These are phyloP conservation scores for Triplophysa dalaica DNA, from an alignment of 2,113 vertebrate species.

Conservation along the genomic window DNA sequence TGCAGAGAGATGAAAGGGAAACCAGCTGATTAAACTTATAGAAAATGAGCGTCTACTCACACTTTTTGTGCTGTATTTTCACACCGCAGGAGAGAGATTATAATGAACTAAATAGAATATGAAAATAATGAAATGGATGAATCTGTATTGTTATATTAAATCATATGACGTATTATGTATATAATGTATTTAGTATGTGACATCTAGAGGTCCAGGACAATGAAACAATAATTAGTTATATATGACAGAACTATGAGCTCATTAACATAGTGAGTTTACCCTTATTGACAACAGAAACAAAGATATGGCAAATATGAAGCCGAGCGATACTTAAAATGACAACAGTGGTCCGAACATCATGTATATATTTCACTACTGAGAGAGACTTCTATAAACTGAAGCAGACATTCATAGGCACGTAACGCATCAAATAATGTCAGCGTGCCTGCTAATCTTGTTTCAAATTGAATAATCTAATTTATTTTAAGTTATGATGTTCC, in stretches of 20 bases:
- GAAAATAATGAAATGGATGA: no score
- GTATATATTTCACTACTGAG: not conserved
- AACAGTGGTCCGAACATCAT: not conserved
- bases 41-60: not conserved
- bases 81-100: no score
- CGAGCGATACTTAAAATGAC: not conserved
- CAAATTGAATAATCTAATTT: constrained; percentile 52
- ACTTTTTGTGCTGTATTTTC: no score
- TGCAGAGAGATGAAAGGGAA: not conserved
- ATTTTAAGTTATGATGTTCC: constrained; percentile 50
- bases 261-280: constrained; percentile 39
- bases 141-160: no score
- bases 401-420: constrained; percentile 12
- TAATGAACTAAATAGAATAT: no score
- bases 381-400: constrained; percentile 26
- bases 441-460: constrained; percentile 43
- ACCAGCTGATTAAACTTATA: not conserved
- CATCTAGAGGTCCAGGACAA: constrained; percentile 48
- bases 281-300: not conserved
- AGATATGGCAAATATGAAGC: constrained; percentile 4
- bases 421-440: constrained; percentile 43
- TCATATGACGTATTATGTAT: no score
- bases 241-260: constrained; percentile 40
- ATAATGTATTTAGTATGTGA: constrained; percentile 26
- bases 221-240: constrained; percentile 51